phyloP scores from a whole-genome alignment of 2,797 vertebrate genomes.

The Denticeps clupeoides region DNA sequence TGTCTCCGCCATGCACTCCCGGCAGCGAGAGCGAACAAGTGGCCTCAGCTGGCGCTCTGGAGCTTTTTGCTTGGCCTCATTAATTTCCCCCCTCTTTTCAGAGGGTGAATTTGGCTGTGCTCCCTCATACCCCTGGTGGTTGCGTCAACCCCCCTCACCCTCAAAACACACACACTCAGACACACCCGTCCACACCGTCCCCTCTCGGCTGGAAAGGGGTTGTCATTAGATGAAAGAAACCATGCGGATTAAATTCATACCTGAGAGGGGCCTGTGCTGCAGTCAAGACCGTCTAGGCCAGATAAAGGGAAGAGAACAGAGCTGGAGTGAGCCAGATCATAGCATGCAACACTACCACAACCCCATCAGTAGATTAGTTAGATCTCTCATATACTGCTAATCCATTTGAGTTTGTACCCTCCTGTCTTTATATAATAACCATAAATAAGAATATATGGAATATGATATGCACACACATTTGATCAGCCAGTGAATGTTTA shows the following conservation, averaged over 20 bases:
- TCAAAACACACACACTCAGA: conserved; percentile 10
- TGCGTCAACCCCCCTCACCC: background rate
- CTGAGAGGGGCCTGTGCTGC: conserved; percentile 40
- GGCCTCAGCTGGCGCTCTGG: conserved; percentile 13
- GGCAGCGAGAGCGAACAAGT: background rate
- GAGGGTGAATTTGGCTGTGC: conserved; percentile 1
- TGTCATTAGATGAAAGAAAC: conserved; percentile 24
- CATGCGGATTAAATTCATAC: conserved; percentile 48
- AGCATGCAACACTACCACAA: too few species aligned
- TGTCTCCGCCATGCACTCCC: background rate
- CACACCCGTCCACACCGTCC: conserved; percentile 10
- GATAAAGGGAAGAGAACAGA: conserved; percentile 69
- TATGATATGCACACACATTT: too few species aligned
- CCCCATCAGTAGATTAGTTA: too few species aligned
- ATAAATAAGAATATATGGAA: too few species aligned
- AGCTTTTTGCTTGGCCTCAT: conserved; percentile 24
- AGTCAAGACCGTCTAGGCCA: conserved; percentile 41
- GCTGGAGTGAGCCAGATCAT: too few species aligned
- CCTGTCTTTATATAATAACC: too few species aligned
- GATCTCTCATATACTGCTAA: too few species aligned
- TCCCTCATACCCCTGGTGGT: conserved; percentile 3
- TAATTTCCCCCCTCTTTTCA: conserved; percentile 17
- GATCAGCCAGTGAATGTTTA: too few species aligned
- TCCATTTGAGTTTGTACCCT: too few species aligned
- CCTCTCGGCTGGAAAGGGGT: conserved; percentile 15